phyloP scores from a whole-genome alignment of 2,797 vertebrate species.

The Podarcis siculus region DNA sequence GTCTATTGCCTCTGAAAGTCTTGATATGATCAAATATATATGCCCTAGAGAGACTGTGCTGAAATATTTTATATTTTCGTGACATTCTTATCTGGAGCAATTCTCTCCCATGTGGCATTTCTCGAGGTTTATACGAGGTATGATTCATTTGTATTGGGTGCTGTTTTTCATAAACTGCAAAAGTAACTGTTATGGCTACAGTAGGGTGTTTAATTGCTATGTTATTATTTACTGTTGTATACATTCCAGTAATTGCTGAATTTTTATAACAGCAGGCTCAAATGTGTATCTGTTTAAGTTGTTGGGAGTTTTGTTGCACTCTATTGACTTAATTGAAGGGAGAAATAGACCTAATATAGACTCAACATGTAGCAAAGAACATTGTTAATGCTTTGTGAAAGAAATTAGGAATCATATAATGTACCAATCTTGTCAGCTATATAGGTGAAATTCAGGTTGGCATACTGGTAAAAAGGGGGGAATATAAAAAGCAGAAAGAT shows the following conservation, averaged over 20 bases:
- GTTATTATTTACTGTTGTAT: conserved; percentile 55
- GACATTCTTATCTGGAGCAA: conserved; percentile 59
- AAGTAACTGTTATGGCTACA: conserved; percentile 29
- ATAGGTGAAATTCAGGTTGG: not conserved
- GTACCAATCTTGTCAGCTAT: not conserved
- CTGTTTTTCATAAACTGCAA: conserved; percentile 49
- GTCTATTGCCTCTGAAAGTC: conserved; percentile 40
- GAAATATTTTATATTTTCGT: conserved; percentile 68
- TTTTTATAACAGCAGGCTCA: conserved; percentile 36
- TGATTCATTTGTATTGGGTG: conserved; percentile 48
- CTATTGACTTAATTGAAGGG: not conserved
- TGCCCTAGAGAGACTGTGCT: conserved; percentile 37
- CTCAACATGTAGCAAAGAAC: not conserved
- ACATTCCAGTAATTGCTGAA: conserved; percentile 12
- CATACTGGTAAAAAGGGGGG: not conserved
- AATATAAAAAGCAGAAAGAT: no score
- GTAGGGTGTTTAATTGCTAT: conserved; percentile 56
- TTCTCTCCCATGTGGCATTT: conserved; percentile 52
- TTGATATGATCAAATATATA: conserved; percentile 54
- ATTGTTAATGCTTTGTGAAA: not conserved
- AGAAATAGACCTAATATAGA: not conserved
- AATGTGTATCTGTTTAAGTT: fast-evolving
- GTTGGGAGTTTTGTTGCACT: not conserved
- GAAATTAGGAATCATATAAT: conserved; percentile 1
- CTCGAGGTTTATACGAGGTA: conserved; percentile 43